Base-by-base conservation (phyloP, 2,888 invertebrate genomes). In the Chironomus tentans region DNA sequence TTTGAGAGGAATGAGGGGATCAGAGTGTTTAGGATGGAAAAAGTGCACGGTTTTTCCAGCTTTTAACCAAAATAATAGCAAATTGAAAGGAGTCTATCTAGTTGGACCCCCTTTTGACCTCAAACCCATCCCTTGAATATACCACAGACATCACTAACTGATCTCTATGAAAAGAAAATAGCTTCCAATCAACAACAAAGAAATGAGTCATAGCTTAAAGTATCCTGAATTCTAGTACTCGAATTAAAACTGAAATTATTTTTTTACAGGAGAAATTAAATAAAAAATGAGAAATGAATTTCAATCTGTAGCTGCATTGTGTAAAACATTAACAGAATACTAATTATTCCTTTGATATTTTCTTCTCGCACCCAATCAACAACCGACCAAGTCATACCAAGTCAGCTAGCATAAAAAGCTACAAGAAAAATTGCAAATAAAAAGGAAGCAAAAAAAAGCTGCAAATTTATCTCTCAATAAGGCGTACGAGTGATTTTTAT, bases 251-350 rank as follows among this genome's bases (percentile, higher is more conserved):
- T 56, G 4, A 56, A 56, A 7, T 56, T 15, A 18, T 4, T 56
- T 18, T 15, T 28, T 15, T 15, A 15, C 15, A 56, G 15, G 24
- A 38, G 38, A 38, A 38, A 38, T 10, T 38, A 38, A 38, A 38
- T 38, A 38, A 38, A 38, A 38, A 38, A 38, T 38, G 10, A 62
- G 15, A 21, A 21, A 62, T 21, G 15, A 15, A 18, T 65, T 65
- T 12, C 12, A 65, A 24, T 22, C 21, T 65, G 21, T 21, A 65
- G 65, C 22, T 56, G n/a, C 21, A 65, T 24, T 24, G 65, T 65
- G 65, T 65, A 4, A 24, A 65, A 65, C 65, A 65, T 65, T 65
- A 65, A 65, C 65, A 24, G 65, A 65, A 65, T 65, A 65, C 65
- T 65, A 65, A 65, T 65, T 65, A 65, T 22, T 65, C 24, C 21